Conservation (phyloP, 2,888 invertebrate species). For the Tinea pellionella region DNA sequence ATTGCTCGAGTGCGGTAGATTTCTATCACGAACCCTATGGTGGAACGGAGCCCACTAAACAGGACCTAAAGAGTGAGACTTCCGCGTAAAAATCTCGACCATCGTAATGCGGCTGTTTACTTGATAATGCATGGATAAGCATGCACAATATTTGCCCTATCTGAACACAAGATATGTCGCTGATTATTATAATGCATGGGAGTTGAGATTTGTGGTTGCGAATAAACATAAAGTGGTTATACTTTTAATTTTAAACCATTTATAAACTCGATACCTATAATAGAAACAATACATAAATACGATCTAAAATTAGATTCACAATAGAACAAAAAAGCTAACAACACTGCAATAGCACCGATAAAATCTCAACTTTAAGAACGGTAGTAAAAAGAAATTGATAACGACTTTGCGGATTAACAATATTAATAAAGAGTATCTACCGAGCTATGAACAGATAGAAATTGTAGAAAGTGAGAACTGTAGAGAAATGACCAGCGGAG, state of each 20-base stretch:
- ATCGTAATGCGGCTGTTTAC: background rate
- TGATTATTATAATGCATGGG: background rate
- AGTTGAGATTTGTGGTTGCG: background rate
- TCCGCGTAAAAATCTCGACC: conserved; percentile 10
- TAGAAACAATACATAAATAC: too few relatives aligned
- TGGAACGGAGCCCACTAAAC: conserved; percentile 12
- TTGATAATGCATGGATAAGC: conserved; percentile 1
- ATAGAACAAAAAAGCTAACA: background rate
- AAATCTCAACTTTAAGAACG: background rate
- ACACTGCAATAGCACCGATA: background rate
- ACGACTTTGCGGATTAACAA: background rate
- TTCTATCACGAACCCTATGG: conserved; percentile 43
- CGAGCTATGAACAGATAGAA: background rate
- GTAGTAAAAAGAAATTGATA: background rate
- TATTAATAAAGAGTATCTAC: background rate
- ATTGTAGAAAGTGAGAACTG: background rate
- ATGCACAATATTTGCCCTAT: background rate
- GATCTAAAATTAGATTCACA: background rate
- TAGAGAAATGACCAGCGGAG: background rate
- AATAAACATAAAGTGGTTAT: too few relatives aligned
- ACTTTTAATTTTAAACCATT: too few relatives aligned
- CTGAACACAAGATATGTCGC: background rate
- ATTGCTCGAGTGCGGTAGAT: conserved; percentile 46
- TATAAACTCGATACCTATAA: too few relatives aligned
- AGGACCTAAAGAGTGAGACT: conserved; percentile 2